Base-by-base conservation (phyloP, 2,797 vertebrate species). In the Cynodonichthys magdalenae region DNA sequence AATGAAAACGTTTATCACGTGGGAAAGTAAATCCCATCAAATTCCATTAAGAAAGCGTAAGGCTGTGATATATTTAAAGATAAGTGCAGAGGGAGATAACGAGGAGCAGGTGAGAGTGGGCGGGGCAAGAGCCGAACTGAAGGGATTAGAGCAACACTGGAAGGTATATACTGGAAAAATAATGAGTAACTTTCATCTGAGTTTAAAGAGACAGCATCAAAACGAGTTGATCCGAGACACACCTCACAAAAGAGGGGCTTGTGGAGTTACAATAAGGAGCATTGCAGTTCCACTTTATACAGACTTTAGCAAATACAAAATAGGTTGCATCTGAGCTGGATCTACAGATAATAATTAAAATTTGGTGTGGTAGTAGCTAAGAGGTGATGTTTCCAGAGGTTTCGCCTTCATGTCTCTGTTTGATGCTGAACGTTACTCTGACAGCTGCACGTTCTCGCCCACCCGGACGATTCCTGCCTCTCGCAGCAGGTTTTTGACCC, bases 401-500 rank as follows among this genome's bases (percentile, higher is more conserved):
- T 31, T 60, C 42, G 59, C 61, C 47, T 5, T 19, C 17, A 61
- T n/a, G n/a, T 80, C 52, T 62, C 67, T 29, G 54, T 48, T 48
- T n/a, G 41, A 82, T 77, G 69, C 72, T 67, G 67, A 80, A 81
- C 83, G 80, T 74, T 49, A 29, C 49, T 65, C 62, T 8, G 68
- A 77, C 66, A 70, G 65, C 63, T 53, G 66, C 79, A 75, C 47
- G 59, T 76, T 87, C 74, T 81, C 81, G 77, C 78, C 76, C 46
- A 51, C 72, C 57, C 63, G 15, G 47, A 41, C 48, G 41, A 76
- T 80, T 80, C 62, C 55, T 70, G 66, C 39, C 77, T 75, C 75
- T 80, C 74, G 74, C 82, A 77, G 81, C 64, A 75, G 74, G 72
- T 72, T 82, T 80, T 77, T 89, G 78, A 86, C 87, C 81, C 55